phyloP scores from a whole-genome alignment of 2,888 invertebrate genomes.

The Acanthacorydalis orientalis region DNA sequence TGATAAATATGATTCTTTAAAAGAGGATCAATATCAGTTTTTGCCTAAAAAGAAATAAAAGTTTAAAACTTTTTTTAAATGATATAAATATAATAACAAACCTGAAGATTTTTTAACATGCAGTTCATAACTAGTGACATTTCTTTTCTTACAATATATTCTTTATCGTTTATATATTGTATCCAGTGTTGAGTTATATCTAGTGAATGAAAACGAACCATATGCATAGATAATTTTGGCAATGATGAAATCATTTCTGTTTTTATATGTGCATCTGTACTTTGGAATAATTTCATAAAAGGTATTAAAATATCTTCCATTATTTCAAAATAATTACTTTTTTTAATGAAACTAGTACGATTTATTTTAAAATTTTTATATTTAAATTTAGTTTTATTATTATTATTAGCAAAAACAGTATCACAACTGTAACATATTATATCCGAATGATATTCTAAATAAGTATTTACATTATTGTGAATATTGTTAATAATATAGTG shows the following conservation, averaged over 20 bases:
- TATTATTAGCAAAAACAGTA: slow-evolving; percentile 10
- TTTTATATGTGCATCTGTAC: slow-evolving; percentile 17
- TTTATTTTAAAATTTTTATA: slow-evolving; percentile 9
- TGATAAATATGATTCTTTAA: slow-evolving; percentile 26
- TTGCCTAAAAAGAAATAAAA: neutral
- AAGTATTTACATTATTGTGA: too few relatives aligned
- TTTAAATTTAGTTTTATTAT: too few relatives aligned
- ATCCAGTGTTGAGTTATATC: slow-evolving; percentile 24
- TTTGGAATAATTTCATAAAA: slow-evolving; percentile 16
- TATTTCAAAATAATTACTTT: neutral
- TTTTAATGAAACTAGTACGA: neutral
- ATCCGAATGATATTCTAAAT: slow-evolving; percentile 7
- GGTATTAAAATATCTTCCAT: slow-evolving; percentile 10
- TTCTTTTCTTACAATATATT: slow-evolving; percentile 20
- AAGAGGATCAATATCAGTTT: neutral
- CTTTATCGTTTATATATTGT: slow-evolving; percentile 20
- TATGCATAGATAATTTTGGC: slow-evolving; percentile 26
- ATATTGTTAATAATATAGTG: slow-evolving; percentile 8
- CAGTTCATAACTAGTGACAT: slow-evolving; percentile 20
- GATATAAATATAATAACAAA: slow-evolving; percentile 9
- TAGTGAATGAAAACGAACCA: slow-evolving; percentile 22
- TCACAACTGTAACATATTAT: slow-evolving; percentile 16
- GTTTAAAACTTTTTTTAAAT: neutral
- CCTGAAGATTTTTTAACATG: slow-evolving; percentile 19
- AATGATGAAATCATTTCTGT: slow-evolving; percentile 22